Percentiles rank a stretch among this genome's conserved stretches.
phyloP scores from a whole-genome alignment of 1,140 invertebrate species.

The Euwallacea similis region DNA sequence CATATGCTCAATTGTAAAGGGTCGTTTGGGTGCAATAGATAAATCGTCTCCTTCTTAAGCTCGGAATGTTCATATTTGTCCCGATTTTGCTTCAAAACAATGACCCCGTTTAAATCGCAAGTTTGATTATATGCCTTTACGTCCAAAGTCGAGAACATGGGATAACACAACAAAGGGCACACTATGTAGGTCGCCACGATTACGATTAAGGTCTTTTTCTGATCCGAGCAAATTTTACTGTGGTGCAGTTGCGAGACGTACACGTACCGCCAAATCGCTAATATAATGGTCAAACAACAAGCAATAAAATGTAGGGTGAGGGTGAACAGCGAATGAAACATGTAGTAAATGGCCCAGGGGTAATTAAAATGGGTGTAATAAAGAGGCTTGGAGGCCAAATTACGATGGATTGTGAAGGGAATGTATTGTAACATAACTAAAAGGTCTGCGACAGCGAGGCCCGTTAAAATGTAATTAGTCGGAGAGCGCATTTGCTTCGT shows the following conservation, averaged over 20 bases:
- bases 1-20: conserved; percentile 71
- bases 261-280: conserved; percentile 93
- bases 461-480: conserved; percentile 83
- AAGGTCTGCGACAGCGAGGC: conserved; percentile 87
- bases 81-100: conserved; percentile 36
- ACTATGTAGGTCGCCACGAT: conserved; percentile 80
- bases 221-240: conserved; percentile 77
- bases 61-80: conserved; percentile 26
- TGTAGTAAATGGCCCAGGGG: conserved; percentile 77
- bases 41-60: conserved; percentile 55
- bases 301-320: conserved; percentile 89
- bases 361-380: conserved; percentile 68
- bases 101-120: conserved; percentile 56
- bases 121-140: conserved; percentile 57
- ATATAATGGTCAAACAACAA: conserved; percentile 87
- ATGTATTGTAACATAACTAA: conserved; percentile 94
- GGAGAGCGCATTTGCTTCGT: conserved; percentile 77
- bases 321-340: conserved; percentile 82
- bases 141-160: conserved; percentile 74
- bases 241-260: conserved; percentile 76
- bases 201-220: conserved; percentile 67
- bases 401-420: conserved; percentile 82
- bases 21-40: conserved; percentile 39
- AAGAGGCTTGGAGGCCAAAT: conserved; percentile 62
- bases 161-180: conserved; percentile 83